Conservation (phyloP, 2,113 vertebrate genomes). For the Loxodonta africana region DNA sequence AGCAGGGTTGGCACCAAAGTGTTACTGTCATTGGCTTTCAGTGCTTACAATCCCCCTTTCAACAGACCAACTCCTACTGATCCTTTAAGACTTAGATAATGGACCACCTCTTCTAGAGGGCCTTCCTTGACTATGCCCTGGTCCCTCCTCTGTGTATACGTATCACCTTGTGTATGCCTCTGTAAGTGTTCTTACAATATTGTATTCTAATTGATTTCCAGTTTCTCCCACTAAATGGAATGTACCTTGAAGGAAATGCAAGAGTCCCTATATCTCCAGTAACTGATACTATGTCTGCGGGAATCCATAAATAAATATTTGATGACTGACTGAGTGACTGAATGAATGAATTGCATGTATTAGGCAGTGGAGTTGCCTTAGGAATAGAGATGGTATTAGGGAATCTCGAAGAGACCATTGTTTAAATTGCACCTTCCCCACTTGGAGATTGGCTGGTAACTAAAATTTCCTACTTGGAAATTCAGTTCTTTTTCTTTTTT, state of each 20-base stretch:
- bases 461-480: slow-evolving; percentile 28
- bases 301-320: slow-evolving; percentile 13
- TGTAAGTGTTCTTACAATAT: not conserved
- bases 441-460: not conserved
- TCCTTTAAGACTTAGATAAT: not conserved
- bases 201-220: not conserved
- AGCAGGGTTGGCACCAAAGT: not conserved
- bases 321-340: not conserved
- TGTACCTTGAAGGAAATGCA: not conserved
- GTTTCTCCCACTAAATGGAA: not conserved
- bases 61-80: not conserved
- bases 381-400: not conserved
- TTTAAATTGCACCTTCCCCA: not conserved
- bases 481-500: not conserved
- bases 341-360: not conserved
- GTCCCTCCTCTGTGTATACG: not conserved
- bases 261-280: not conserved
- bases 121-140: not conserved
- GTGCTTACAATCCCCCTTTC: not conserved
- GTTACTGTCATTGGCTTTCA: not conserved
- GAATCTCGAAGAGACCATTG: not conserved
- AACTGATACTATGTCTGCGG: not conserved
- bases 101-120: not conserved
- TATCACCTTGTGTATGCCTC: not conserved
- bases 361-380: not conserved